These are phyloP conservation scores for Dryomyza anilis DNA, from an alignment of 2,888 invertebrate genomes.

Conservation along the genomic window DNA sequence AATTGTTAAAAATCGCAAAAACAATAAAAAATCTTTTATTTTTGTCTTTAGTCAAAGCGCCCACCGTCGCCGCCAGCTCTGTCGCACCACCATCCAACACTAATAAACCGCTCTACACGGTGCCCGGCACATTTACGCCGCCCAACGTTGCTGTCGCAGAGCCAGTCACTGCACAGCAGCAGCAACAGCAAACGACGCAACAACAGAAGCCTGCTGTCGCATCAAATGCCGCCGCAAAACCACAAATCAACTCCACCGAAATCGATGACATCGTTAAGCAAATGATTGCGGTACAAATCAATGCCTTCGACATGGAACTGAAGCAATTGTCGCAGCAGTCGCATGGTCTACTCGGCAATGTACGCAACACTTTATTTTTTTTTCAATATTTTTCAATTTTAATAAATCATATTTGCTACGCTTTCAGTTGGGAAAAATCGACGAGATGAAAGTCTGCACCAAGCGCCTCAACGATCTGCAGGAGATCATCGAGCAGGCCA, in stretches of 20 bases:
- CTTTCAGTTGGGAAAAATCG: constrained; percentile 63
- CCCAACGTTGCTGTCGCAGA: too few relatives aligned
- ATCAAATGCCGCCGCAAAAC: constrained; percentile 15
- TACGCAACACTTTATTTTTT: constrained; percentile 28
- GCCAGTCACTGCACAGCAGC: constrained; percentile 28
- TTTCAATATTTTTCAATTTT: neutral
- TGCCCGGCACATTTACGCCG: constrained; percentile 50
- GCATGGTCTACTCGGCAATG: constrained; percentile 56
- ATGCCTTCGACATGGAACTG: constrained; percentile 70
- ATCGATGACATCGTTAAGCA: constrained; percentile 63
- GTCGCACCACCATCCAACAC: constrained; percentile 17
- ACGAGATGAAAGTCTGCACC: constrained; percentile 65
- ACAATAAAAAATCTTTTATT: too few relatives aligned
- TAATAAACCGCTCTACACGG: constrained; percentile 52
- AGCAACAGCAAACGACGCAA: constrained; percentile 9
- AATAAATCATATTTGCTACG: neutral
- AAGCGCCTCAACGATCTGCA: constrained; percentile 64
- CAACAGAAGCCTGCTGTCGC: too few relatives aligned
- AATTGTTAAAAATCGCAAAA: too few relatives aligned
- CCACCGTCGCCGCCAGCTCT: too few relatives aligned
- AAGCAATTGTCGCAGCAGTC: constrained; percentile 67
- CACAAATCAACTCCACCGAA: constrained; percentile 38
- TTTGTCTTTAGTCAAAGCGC: too few relatives aligned
- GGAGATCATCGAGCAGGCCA: constrained; percentile 68
- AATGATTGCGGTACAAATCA: constrained; percentile 70